Evolutionary conservation across 2,113 vertebrate genomes (phyloP), one percentile per base, ranked within the genome.

Genomic region (Vombatus ursinus): DNA sequence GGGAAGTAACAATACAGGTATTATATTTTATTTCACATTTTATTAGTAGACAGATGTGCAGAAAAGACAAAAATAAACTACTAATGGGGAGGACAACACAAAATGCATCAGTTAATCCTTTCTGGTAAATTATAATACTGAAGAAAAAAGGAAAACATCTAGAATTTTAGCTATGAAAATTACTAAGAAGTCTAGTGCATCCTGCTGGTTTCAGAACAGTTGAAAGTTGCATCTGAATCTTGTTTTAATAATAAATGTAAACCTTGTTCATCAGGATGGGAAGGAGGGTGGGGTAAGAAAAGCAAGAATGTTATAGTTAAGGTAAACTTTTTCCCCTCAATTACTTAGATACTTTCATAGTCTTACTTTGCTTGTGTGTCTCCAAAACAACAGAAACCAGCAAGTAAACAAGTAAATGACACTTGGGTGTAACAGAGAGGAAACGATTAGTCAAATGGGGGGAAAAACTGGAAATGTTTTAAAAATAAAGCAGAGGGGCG

Each of bases 21-120:
- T 93, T 96, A 57, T 94, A 26, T 97, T 98, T 99, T 98, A 98
- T 98, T 98, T 99, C 98, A 99, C 98, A 98, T 99, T 99, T 99
- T 99, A 99, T 99, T 99, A 99, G 98, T 98, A 98, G 98, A 99
- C 98, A 99, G 98, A 98, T 98, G 98, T 98, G 98, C 98, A 98
- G 98, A 98, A 98, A 98, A 98, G 98, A 98, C 98, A 98, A 99
- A 99, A 98, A 98, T 98, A 98, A 99, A 98, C 97, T 98, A 98
- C 98, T 98, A 96, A 98, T 97, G 95, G 95, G 96, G 96, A 97
- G 98, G 97, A 98, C 98, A 98, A 99, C 98, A 99, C 98, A 99
- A 99, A 99, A 98, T 97, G 97, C 97, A 98, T 98, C 97, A 98
- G 95, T 98, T 98, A 98, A 98, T 98, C 97, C 53, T 97, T 98